Base-by-base conservation (phyloP, 2,888 invertebrate genomes). In the Camptogramma bilineatum region DNA sequence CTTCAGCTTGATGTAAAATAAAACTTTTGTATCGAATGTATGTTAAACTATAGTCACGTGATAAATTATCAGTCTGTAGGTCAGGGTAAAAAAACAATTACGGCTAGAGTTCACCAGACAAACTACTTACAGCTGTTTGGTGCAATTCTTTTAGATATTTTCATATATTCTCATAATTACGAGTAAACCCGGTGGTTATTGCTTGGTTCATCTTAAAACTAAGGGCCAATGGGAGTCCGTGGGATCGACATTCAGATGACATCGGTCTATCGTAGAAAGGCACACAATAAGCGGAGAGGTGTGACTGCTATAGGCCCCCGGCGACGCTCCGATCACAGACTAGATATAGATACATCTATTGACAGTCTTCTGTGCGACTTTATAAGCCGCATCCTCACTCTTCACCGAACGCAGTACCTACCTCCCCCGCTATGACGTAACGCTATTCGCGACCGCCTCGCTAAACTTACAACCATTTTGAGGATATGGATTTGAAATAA, bases 281-380 rank as follows among this genome's bases (percentile, higher is more conserved):
- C 92, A 92, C 92, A 86, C 90, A 87, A 87, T 90, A 92, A 91
- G 91, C 91, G 89, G 90, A 91, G 86, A 89, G 87, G 86, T 89
- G 89, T 90, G 90, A 90, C 86, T 86, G 88, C 84, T 84, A 81
- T 79, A 83, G 91, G 90, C 91, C 91, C 91, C 91, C 91, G 91
- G 91, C 91, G 91, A 89, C 88, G 86, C 85, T 90, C 88, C 87
- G 90, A 92, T 91, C 91, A 92, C 91, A 92, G 91, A 91, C 91
- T 92, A 92, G 91, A 91, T 89, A 91, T 91, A 91, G 90, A 90
- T 89, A 91, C 75, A 88, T 85, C 87, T 91, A 91, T 85, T 82
- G 86, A 90, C 90, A 91, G 91, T 90, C 90, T 91, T 91, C 87
- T 77, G 81, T 86, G 88, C 65, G 58, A 66, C 66, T 66, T 66